phyloP scores from a whole-genome alignment of 2,797 vertebrate species.

The Darevskia nairensis region DNA sequence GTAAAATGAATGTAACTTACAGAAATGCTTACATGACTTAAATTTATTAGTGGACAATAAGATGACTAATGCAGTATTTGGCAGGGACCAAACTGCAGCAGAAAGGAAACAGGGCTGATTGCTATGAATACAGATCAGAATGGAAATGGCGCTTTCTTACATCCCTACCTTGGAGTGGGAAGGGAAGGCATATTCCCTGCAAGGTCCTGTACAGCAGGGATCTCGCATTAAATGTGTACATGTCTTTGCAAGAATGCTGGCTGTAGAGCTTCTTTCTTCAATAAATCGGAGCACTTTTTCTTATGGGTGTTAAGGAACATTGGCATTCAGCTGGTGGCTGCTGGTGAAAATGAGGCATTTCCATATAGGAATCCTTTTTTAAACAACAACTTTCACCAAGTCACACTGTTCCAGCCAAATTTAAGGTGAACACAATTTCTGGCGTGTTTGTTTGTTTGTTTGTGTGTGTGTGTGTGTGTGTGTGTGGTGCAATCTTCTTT shows the following conservation, averaged over 20 bases:
- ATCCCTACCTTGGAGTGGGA: not conserved
- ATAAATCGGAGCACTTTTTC: not conserved
- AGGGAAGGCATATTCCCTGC: not conserved
- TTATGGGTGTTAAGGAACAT: no score
- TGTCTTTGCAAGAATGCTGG: not conserved
- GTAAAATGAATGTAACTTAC: no score
- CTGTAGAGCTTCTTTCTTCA: not conserved
- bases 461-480: no score
- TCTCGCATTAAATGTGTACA: not conserved
- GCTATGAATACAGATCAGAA: no score
- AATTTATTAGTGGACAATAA: no score
- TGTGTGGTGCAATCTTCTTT: no score
- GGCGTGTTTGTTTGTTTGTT: no score
- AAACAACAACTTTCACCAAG: not conserved
- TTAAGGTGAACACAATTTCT: not conserved
- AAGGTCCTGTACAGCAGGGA: not conserved
- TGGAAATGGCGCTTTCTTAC: no score
- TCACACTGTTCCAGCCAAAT: not conserved
- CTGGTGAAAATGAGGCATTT: not conserved
- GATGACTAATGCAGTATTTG: no score
- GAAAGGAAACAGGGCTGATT: no score
- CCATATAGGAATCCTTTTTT: not conserved
- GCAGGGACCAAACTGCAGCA: no score
- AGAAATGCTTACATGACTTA: no score
- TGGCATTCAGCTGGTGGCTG: not conserved